Evolutionary conservation across 92 coral and sea anemone species (phyloP), one percentile per base, ranked within the genome.

Genomic region (Metridium senile): DNA sequence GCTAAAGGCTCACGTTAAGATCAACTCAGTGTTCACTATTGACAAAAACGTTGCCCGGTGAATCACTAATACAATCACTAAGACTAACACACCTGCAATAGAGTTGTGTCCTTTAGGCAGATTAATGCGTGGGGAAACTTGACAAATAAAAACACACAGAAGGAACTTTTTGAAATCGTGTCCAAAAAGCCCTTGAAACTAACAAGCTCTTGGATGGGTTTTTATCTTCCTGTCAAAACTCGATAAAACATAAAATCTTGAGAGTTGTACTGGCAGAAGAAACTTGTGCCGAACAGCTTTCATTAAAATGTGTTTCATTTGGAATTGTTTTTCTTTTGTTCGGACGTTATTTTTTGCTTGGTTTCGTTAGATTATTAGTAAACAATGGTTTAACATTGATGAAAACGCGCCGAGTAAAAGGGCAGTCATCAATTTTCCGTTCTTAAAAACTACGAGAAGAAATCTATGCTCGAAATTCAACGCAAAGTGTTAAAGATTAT

Each of bases 61-160:
- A 63, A 63, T 63, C 69, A 16, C 69, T 31, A 28, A 7, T 35
- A 16, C 30, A 7, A 63, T n/a, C n/a, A n/a, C n/a, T n/a, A n/a
- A n/a, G n/a, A n/a, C n/a, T n/a, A 39, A 63, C 21, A 63, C 69
- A 63, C 69, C 69, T 63, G 69, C 45, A 31, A 16, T 59, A 7
- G 23, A 23, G 33, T 23, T 59, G 31, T 8, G 31, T 59, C 32
- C 66, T 59, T 59, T 7, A 59, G 32, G 66, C 29, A 22, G 22
- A 26, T 63, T 8, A 11, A 30, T 63, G 69, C 17, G 69, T 26
- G 69, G 69, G 31, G 19, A 28, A 19, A 63, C 9, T 63, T 29
- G 27, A 63, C 69, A 30, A 63, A 63, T 63, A 63, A 4, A 63
- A 63, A 63, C 66, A 59, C 32, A 31, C 69, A 13, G n/a, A 39